Conservation (phyloP, 2,797 vertebrate genomes). For the Semaprochilodus insignis region DNA sequence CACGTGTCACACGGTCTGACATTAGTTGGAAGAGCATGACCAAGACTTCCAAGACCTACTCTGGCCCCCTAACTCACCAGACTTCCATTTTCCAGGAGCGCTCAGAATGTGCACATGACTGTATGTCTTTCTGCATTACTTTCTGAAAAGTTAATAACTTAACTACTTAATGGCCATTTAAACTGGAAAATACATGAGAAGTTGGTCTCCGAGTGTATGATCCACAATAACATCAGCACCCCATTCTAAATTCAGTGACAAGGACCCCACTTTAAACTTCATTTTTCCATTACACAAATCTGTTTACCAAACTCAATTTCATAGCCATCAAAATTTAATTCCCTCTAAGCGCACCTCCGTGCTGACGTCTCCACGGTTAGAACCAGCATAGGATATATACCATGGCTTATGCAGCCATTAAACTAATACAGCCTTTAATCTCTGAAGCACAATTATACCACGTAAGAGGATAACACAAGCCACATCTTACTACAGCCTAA, state of each 20-base stretch:
- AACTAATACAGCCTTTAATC: constrained; percentile 61
- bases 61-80: no score
- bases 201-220: background rate
- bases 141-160: no score
- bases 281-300: constrained; percentile 4
- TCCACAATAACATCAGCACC: background rate
- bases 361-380: background rate
- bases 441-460: constrained; percentile 61
- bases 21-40: no score
- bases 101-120: no score
- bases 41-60: no score
- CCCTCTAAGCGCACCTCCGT: constrained; percentile 2
- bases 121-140: no score
- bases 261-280: background rate
- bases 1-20: no score
- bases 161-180: no score
- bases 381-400: constrained; percentile 22
- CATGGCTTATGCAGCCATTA: constrained; percentile 59
- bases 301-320: constrained; percentile 16
- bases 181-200: no score
- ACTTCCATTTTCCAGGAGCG: no score
- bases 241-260: background rate
- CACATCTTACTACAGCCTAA: constrained; percentile 1
- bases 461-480: constrained; percentile 63
- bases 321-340: background rate